These are phyloP conservation scores for Megamerina dolium DNA, from an alignment of 2,888 invertebrate genomes.

Conservation along the genomic window DNA sequence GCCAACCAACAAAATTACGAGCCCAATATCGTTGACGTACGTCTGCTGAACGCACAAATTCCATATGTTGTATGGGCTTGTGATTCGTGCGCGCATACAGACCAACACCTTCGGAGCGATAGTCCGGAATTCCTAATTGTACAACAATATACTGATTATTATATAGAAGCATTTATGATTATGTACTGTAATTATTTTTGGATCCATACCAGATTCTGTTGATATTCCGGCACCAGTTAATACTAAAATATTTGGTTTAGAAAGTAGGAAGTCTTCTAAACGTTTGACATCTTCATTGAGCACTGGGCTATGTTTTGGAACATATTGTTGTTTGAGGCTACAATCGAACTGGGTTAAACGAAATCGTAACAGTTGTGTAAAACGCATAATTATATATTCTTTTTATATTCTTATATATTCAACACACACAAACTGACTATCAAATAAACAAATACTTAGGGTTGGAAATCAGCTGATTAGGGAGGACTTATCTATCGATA, in stretches of 20 bases:
- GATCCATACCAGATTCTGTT: constrained; percentile 82
- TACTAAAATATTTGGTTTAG: constrained; percentile 54
- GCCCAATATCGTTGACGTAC: constrained; percentile 88
- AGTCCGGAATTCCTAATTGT: constrained; percentile 90
- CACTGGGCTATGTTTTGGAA: constrained; percentile 69
- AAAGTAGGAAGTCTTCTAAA: constrained; percentile 40
- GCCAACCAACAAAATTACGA: constrained; percentile 91
- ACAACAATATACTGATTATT: too few relatives aligned
- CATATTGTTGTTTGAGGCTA: constrained; percentile 43
- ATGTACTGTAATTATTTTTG: too few relatives aligned
- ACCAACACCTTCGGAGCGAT: constrained; percentile 87
- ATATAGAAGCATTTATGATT: too few relatives aligned
- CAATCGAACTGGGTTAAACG: constrained; percentile 17
- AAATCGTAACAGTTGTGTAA: constrained; percentile 28
- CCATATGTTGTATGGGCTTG: constrained; percentile 79
- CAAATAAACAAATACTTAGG: too few relatives aligned
- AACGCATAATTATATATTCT: too few relatives aligned
- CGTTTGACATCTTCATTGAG: constrained; percentile 53
- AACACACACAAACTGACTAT: too few relatives aligned
- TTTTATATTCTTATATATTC: too few relatives aligned
- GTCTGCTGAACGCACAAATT: constrained; percentile 66
- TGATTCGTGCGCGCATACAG: constrained; percentile 79
- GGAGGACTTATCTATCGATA: too few relatives aligned
- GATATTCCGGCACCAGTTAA: constrained; percentile 94
- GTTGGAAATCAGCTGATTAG: too few relatives aligned